Base-by-base conservation (phyloP, 2,113 vertebrate genomes). In the Carollia perspicillata region DNA sequence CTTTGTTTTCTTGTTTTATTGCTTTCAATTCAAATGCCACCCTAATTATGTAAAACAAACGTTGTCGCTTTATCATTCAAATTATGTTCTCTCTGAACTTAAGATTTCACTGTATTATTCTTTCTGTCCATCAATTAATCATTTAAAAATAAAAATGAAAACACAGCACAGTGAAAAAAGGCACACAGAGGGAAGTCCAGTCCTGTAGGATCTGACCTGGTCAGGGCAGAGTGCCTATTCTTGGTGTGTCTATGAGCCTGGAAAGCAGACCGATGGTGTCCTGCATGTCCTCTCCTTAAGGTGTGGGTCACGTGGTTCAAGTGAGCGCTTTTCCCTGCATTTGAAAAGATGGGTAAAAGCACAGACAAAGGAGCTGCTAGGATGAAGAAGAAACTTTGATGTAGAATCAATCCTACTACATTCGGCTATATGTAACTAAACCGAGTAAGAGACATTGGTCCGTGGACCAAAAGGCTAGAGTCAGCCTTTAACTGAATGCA, bases 1-100 rank as follows among this genome's bases (percentile, higher is more conserved):
- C 68, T 85, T 85, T 97, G 30, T 2, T 97, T 98, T 96, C 96
- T 72, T 95, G 26, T 81, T 98, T 86, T 84, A 89, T 47, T 97
- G 96, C 69, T 95, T 95, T 95, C 93, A 92, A 95, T 86, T 84
- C 90, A 95, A 84, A 85, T 95, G 68, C 44, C 79, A 93, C 53
- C 87, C 65, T 53, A 95, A 40, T 94, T 91, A 96, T 94, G 79
- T 78, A 75, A 97, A 96, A 85, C 60, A 66, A 95, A 81, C 66
- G 35, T 47, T 79, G 10, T 42, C 14, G 80, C 55, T 75, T 86
- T 66, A 42, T 49, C 5, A 74, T 53, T 80, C 78, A 79, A 74
- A 80, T 78, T 17, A 58, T 66, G 33, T 92, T 93, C 65, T 84
- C 20, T 79, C 42, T 77, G 20, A 88, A 83, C n/a, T 90, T 94